A percentile compares a stretch with the other conserved stretches of the same genome.
These are phyloP conservation scores for Macrobrachium rosenbergii DNA, from an alignment of 1,140 invertebrate genomes.

Conservation along the genomic window DNA sequence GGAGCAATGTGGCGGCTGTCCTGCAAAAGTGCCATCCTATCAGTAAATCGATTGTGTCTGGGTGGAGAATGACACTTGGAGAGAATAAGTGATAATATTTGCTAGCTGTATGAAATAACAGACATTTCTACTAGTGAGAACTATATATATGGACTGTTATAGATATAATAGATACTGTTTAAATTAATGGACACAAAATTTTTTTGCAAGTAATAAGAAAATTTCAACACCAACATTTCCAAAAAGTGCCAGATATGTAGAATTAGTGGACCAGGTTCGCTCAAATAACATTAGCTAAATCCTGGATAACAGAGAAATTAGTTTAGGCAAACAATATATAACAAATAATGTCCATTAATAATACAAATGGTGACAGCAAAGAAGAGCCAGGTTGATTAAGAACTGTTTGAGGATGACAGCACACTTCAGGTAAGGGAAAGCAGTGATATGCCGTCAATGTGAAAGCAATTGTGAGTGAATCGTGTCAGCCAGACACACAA, in stretches of 20 bases:
- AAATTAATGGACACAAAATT: constrained; percentile 2
- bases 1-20: constrained; percentile 43
- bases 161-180: constrained; percentile 31
- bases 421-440: neutral
- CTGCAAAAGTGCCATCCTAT: constrained; percentile 44
- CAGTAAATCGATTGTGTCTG: constrained; percentile 9
- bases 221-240: constrained; percentile 44
- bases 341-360: neutral
- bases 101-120: neutral
- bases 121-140: constrained; percentile 20
- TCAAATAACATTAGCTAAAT: constrained; percentile 50
- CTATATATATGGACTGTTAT: neutral
- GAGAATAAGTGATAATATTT: constrained; percentile 15
- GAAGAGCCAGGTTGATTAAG: neutral
- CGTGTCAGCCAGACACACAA: constrained; percentile 48
- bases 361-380: neutral
- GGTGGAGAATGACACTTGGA: constrained; percentile 12
- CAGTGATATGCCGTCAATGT: constrained; percentile 45
- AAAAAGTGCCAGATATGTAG: constrained; percentile 61
- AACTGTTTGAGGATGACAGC: constrained; percentile 9
- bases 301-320: neutral
- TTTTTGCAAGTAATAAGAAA: constrained; percentile 22
- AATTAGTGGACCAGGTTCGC: constrained; percentile 57
- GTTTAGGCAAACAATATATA: neutral
- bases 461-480: constrained; percentile 51